Percentiles rank a stretch among this genome's conserved stretches.
Evolutionary conservation across 2,113 vertebrate species (phyloP).

Genomic region (Protomyctophum bolini): DNA sequence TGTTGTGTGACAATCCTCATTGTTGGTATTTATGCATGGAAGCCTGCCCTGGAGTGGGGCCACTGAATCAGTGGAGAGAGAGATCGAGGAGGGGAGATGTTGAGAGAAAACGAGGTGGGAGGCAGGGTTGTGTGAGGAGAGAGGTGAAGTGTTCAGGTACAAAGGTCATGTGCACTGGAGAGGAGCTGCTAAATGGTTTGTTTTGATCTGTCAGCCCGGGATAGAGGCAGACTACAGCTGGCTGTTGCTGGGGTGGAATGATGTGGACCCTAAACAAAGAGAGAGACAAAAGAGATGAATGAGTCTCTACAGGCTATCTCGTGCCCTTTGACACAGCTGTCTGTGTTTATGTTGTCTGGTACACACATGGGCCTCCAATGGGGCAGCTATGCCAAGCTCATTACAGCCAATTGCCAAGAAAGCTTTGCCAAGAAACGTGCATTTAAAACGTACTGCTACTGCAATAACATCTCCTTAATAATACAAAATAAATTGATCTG

Average conservation of each 20-base stretch:
- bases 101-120: constrained; percentile 11
- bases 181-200: constrained; percentile 59
- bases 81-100: constrained; percentile 16
- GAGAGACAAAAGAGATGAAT: constrained; percentile 65
- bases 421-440: constrained; percentile 14
- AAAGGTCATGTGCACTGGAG: constrained; percentile 55
- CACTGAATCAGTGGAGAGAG: constrained; percentile 7
- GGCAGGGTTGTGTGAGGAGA: constrained; percentile 21
- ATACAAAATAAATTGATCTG: too few relatives aligned
- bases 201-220: constrained; percentile 62
- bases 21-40: constrained; percentile 67
- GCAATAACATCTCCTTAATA: not conserved
- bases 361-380: constrained; percentile 40
- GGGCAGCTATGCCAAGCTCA: constrained; percentile 45
- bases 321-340: constrained; percentile 67
- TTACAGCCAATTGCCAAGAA: constrained; percentile 33
- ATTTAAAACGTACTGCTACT: constrained; percentile 27
- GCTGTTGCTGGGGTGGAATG: constrained; percentile 33
- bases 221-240: constrained; percentile 27
- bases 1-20: constrained; percentile 68
- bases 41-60: constrained; percentile 40
- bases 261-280: constrained; percentile 42
- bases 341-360: constrained; percentile 63
- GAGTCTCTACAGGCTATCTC: constrained; percentile 56
- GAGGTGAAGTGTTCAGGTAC: constrained; percentile 56